phyloP scores from a whole-genome alignment of 2,113 vertebrate genomes.

The Excalfactoria chinensis region DNA sequence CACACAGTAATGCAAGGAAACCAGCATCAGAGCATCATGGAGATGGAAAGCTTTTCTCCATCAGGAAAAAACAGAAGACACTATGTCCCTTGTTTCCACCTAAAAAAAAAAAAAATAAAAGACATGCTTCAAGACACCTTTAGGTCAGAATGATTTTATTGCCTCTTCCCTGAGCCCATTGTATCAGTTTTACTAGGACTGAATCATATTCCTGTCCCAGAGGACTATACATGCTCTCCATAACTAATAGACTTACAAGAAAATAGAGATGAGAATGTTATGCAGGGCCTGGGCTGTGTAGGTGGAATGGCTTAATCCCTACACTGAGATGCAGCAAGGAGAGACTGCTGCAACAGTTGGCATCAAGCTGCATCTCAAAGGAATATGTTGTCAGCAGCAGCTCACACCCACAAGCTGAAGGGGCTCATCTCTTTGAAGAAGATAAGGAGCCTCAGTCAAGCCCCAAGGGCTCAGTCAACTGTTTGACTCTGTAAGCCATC shows the following conservation, averaged over 20 bases:
- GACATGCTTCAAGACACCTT: rapidly evolving
- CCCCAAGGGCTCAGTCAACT: background rate
- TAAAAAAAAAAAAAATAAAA: background rate
- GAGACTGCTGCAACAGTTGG: constrained; percentile 28
- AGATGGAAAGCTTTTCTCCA: background rate
- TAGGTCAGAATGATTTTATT: background rate
- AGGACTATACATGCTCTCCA: background rate
- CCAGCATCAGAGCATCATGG: background rate
- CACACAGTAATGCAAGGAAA: background rate
- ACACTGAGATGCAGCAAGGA: background rate
- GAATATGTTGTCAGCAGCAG: background rate
- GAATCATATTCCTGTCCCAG: background rate
- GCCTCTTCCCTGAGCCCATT: background rate
- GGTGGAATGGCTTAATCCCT: background rate
- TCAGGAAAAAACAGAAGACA: background rate
- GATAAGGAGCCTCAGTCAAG: background rate
- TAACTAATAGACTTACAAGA: background rate
- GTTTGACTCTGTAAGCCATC: background rate
- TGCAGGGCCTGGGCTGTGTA: background rate
- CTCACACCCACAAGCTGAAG: background rate
- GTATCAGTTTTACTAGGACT: background rate
- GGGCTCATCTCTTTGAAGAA: background rate
- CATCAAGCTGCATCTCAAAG: background rate
- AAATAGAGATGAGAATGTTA: background rate
- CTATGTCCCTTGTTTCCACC: background rate